These are phyloP conservation scores for Cynodonichthys magdalenae DNA, from an alignment of 2,797 vertebrate genomes.

Conservation along the genomic window DNA sequence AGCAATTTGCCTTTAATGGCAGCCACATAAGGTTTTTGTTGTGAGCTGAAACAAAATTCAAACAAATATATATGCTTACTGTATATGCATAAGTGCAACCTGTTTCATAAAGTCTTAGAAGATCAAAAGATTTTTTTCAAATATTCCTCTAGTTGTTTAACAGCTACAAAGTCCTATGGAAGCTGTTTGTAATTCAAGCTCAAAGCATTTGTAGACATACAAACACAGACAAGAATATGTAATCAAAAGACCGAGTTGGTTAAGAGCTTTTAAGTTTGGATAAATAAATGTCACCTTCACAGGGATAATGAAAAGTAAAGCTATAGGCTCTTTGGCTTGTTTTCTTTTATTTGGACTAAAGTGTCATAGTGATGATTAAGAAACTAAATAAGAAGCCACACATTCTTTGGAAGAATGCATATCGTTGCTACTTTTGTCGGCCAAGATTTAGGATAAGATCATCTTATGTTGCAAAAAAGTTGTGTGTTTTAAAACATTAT, in stretches of 20 bases:
- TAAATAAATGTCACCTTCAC: slow-evolving; percentile 22
- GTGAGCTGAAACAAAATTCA: not conserved
- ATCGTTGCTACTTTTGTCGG: too few relatives aligned
- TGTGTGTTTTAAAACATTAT: too few relatives aligned
- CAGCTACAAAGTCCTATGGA: slow-evolving; percentile 31
- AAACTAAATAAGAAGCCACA: not conserved
- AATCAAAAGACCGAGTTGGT: slow-evolving; percentile 17
- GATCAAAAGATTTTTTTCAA: slow-evolving; percentile 19
- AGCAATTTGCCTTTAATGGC: not conserved
- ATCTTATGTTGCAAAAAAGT: too few relatives aligned
- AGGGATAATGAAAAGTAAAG: not conserved
- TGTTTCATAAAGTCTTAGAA: slow-evolving; percentile 14
- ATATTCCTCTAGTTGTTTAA: slow-evolving; percentile 33
- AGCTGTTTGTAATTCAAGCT: slow-evolving; percentile 35
- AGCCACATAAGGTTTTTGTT: not conserved
- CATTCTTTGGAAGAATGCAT: too few relatives aligned
- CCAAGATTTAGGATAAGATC: too few relatives aligned
- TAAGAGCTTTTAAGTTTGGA: slow-evolving; percentile 14
- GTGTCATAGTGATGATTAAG: not conserved
- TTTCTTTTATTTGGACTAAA: not conserved
- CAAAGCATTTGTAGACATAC: slow-evolving; percentile 1
- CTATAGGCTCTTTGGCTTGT: slow-evolving; percentile 14
- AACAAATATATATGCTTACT: not conserved
- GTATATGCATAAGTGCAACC: slow-evolving; percentile 7
- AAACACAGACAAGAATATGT: slow-evolving; percentile 24